Evolutionary conservation across 2,113 vertebrate species (phyloP), one percentile per base, ranked within the genome.

Genomic region (Pipa parva): DNA sequence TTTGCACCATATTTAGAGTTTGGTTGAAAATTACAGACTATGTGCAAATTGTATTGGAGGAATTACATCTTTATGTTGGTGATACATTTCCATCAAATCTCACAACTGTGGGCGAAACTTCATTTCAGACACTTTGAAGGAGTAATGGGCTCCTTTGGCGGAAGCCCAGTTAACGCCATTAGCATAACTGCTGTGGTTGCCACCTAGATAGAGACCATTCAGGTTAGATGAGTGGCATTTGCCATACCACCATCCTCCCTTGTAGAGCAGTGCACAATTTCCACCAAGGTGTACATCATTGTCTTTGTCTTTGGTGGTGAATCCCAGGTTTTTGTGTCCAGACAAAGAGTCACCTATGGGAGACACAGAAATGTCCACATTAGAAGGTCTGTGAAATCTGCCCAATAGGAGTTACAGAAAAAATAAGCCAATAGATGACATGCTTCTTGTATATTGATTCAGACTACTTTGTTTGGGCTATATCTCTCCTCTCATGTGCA

Each of bases 211-310:
- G 1, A 26, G 54, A 3, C 64, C 55, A 15, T 59, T 67, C 17
- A 59, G 55, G 64, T 67, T 59, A 3, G 64, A 49, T 2, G 24
- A 2, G 5, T 67, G 64, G 42, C 64, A 67, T 3, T 8, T 15
- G 6, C 1, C 8, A 3, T 59, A 67, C 64, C 64, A 67, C 64
- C 64, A 67, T 9, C n/a, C 64, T 3, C 64, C 64, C 20, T 25
- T 24, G 22, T 36, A 49, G 1, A 9, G 7, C 5, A 7, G 2
- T 2, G 63, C 54, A 9, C 63, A 66, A 29, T 18, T 48, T 21
- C 15, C 13, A 8, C 1, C 6, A 18, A 4, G 9, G 10, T 9
- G 4, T 13, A 4, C 8, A 25, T 67, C 55, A 26, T 67, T 59
- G 42, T 67, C 64, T 1, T 28, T 20, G 26, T 66, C 63, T 26